Evolutionary conservation across 2,888 invertebrate genomes (phyloP).

Genomic region (Drosophila ezoana): DNA sequence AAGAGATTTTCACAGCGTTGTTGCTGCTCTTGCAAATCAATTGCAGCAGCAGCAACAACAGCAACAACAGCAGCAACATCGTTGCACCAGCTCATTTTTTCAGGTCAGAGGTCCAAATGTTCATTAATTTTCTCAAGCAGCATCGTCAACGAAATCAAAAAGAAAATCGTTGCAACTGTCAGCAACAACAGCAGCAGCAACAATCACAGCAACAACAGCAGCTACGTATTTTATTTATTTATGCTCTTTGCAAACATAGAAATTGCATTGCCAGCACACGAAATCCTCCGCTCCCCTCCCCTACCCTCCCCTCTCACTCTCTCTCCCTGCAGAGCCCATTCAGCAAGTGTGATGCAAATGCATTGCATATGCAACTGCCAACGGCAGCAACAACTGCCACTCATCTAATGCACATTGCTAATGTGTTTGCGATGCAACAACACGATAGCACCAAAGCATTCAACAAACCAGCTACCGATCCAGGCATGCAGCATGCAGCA

Average conservation of each 20-base stretch:
- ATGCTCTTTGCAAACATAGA: constrained; percentile 62
- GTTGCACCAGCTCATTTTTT: constrained; percentile 36
- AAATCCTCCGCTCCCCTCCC: neutral
- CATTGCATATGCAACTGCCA: constrained; percentile 37
- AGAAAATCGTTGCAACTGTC: constrained; percentile 66
- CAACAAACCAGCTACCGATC: constrained; percentile 5
- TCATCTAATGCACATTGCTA: constrained; percentile 53
- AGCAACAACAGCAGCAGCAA: constrained; percentile 37
- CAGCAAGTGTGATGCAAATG: constrained; percentile 47
- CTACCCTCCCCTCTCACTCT: no score
- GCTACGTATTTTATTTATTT: constrained; percentile 55
- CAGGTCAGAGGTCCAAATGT: constrained; percentile 68
- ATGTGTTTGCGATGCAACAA: constrained; percentile 50
- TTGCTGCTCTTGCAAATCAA: constrained; percentile 39
- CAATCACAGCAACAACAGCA: constrained; percentile 20
- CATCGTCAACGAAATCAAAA: constrained; percentile 47
- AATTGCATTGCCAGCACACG: constrained; percentile 56
- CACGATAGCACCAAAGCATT: constrained; percentile 41
- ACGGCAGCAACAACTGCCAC: constrained; percentile 51
- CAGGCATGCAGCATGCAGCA: no score
- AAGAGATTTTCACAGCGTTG: constrained; percentile 30
- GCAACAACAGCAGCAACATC: constrained; percentile 4
- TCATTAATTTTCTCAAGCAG: constrained; percentile 72
- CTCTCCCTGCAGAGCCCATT: neutral
- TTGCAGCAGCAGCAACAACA: constrained; percentile 29